Base-by-base conservation (phyloP, 2,797 vertebrate genomes). In the Amphiprion clarkii region DNA sequence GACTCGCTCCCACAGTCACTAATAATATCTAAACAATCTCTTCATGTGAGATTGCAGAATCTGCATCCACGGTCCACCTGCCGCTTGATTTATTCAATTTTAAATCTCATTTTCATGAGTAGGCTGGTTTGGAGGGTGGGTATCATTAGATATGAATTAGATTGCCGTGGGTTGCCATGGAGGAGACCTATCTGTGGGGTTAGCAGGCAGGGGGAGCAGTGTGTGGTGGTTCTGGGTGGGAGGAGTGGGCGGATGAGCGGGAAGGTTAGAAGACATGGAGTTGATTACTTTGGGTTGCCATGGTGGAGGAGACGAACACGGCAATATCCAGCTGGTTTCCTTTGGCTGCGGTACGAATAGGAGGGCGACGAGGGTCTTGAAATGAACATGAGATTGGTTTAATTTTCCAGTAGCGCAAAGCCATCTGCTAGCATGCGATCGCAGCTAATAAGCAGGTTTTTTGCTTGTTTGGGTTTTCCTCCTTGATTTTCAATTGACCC, bases 281-380 rank as follows among this genome's bases (percentile, higher is more conserved):
- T 90, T 93, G 93, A 95, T 95, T 94, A 91, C 90, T 91, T 91
- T 76, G 81, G 81, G 89, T 92, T 93, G 92, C 89, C 79, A 90
- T 92, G 89, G 85, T 42, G 68, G 89, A 84, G 67, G 83, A 89
- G 76, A 87, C 79, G 54, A 86, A 86, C 70, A 79, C 77, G 40
- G 79, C 76, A 84, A 67, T 88, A 89, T 88, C 81, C 82, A 87
- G 85, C 79, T 85, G 85, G 79, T 86, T 83, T 72, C 78, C 55
- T 49, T 76, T 77, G 63, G 82, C 83, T 67, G 76, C 52, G 12
- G 66, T 48, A 75, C 80, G 78, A 90, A 81, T 56, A 56, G 59
- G 68, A 80, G 71, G 74, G 53, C 60, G 84, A 76, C 64, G 73
- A 83, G 66, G 76, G 79, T 78, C 72, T 81, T 75, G 68, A 86